Conservation (phyloP, 2,888 invertebrate species). For the Harpalus rubripes region DNA sequence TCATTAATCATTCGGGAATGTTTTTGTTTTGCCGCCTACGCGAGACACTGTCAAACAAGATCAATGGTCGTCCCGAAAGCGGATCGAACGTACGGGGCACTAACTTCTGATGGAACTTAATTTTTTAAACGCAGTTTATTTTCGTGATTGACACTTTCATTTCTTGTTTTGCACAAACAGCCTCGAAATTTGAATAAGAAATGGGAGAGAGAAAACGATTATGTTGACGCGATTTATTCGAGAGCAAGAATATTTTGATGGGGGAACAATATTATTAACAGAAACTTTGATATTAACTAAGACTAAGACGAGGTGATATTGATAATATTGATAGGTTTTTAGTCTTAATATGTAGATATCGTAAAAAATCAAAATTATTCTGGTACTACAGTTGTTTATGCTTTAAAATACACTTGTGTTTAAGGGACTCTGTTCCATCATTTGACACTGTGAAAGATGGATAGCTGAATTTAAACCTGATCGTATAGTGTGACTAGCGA, state of each 20-base stretch:
- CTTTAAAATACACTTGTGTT: too few relatives aligned
- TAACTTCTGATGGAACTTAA: constrained; percentile 51
- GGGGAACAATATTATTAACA: not conserved
- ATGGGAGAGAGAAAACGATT: not conserved
- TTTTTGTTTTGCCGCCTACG: constrained; percentile 42
- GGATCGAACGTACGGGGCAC: not conserved
- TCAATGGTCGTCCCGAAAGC: constrained; percentile 52
- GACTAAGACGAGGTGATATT: too few relatives aligned
- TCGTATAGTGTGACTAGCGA: too few relatives aligned
- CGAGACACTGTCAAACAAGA: constrained; percentile 59
- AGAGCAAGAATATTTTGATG: not conserved
- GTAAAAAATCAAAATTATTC: too few relatives aligned
- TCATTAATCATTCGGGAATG: constrained; percentile 62
- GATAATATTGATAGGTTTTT: too few relatives aligned
- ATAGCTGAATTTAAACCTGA: too few relatives aligned
- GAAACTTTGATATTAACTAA: too few relatives aligned
- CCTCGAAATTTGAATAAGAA: not conserved
- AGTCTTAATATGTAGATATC: too few relatives aligned
- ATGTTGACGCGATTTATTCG: not conserved
- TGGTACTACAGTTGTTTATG: too few relatives aligned
- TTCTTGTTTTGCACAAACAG: constrained; percentile 27
- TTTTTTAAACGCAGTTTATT: constrained; percentile 56
- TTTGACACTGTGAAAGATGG: too few relatives aligned
- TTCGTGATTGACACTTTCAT: constrained; percentile 50
- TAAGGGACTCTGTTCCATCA: too few relatives aligned